These are phyloP conservation scores for Cyclargus thomasi DNA, from an alignment of 1,140 invertebrate species.

Conservation along the genomic window DNA sequence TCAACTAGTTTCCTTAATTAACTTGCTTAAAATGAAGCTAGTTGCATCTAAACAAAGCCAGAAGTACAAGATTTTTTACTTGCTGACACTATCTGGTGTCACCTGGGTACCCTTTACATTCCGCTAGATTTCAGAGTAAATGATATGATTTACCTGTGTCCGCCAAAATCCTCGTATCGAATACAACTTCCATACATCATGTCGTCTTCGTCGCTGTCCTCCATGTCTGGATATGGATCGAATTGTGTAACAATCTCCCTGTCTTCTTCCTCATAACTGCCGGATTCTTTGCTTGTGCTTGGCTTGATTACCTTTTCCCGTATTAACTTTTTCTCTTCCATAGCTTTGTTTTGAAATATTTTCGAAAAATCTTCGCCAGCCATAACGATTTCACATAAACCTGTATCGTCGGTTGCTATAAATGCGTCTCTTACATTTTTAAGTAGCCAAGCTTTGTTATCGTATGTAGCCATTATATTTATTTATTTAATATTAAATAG, in stretches of 20 bases:
- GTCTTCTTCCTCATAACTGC: slow-evolving; percentile 77
- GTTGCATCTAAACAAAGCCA: too few relatives aligned
- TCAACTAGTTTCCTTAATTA: too few relatives aligned
- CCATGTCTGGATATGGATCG: slow-evolving; percentile 83
- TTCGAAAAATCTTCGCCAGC: slow-evolving; percentile 84
- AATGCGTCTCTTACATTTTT: slow-evolving; percentile 95
- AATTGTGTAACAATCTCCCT: slow-evolving; percentile 77
- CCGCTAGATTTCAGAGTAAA: too few relatives aligned
- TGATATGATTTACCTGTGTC: slow-evolving; percentile 73
- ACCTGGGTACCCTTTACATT: too few relatives aligned
- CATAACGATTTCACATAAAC: slow-evolving; percentile 87
- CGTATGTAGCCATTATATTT: slow-evolving; percentile 89
- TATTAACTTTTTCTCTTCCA: slow-evolving; percentile 54
- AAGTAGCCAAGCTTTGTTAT: slow-evolving; percentile 93
- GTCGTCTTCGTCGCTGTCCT: slow-evolving; percentile 85
- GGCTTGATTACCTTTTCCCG: slow-evolving; percentile 52
- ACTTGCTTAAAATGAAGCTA: too few relatives aligned
- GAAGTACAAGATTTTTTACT: too few relatives aligned
- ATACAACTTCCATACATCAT: slow-evolving; percentile 72
- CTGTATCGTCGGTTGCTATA: slow-evolving; percentile 96
- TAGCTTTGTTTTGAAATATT: slow-evolving; percentile 74
- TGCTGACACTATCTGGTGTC: too few relatives aligned
- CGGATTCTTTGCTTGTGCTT: slow-evolving; percentile 75
- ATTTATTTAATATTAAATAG: slow-evolving; percentile 8
- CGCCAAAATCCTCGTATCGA: slow-evolving; percentile 83